Evolutionary conservation across 2,888 invertebrate genomes (phyloP), one percentile per base, ranked within the genome.

Genomic region (Melikaiella ostensackeni): DNA sequence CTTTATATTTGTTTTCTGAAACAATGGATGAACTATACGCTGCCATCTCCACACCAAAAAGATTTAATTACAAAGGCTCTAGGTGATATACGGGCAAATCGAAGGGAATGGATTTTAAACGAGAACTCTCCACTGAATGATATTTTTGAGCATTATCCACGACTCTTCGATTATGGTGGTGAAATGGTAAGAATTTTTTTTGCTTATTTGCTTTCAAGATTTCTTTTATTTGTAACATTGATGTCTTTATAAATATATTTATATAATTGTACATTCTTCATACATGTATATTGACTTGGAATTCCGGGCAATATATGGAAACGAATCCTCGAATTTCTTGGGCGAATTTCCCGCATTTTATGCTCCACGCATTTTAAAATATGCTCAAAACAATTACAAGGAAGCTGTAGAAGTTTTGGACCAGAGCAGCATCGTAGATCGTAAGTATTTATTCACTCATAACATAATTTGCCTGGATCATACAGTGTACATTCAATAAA

Each of bases 281-380:
- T n/a, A n/a, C n/a, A n/a, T n/a, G 4, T 33, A 62, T 35, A 62
- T 62, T 62, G 62, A 62, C 33, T 62, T 62, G 9, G 62, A 62
- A 62, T 62, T 19, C 19, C 33, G n/a, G 8, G 35, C 7, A 2
- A 62, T 62, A 8, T 62, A 19, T 16, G 33, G 62, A 62, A 33
- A 19, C n/a, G 33, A 33, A 8, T 62, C 16, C 7, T 33, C 33
- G 0, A 27, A 61, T 30, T 61, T 33, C 13, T 16, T 61, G 4
- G 61, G 61, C 2, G 30, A 61, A 27, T 61, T 61, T 33, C 61
- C 61, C 7, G 27, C 61, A 30, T 30, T 61, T 61, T 61, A 61
- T 27, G 19, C 61, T 27, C 30, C 61, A 5, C 61, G 61, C 4
- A 61, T 61, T 33, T 13, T 61, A 13, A 16, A 61, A 27, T 61